These are phyloP conservation scores for Ferrisia virgata DNA, from an alignment of 2,888 invertebrate genomes.

Conservation along the genomic window DNA sequence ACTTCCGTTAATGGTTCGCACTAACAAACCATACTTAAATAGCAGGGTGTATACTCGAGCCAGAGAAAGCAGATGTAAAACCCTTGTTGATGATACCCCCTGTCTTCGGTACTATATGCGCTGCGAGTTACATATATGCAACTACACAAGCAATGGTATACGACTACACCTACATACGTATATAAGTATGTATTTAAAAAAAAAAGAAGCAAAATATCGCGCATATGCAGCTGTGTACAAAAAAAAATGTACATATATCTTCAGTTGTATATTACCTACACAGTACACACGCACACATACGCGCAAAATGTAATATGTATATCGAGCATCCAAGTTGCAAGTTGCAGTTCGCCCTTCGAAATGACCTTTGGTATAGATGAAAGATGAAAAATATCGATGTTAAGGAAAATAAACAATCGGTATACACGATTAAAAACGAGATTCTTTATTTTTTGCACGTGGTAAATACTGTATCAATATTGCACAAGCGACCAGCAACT, in stretches of 20 bases:
- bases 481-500: background rate
- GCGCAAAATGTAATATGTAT: background rate
- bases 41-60: background rate
- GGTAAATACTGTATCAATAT: background rate
- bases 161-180: too few relatives aligned
- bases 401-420: background rate
- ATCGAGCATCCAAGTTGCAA: background rate
- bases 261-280: too few relatives aligned
- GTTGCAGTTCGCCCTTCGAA: background rate
- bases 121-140: background rate
- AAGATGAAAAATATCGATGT: background rate
- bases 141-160: too few relatives aligned
- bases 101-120: background rate
- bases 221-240: too few relatives aligned
- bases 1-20: background rate
- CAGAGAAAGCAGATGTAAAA: constrained; percentile 11
- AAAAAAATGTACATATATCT: too few relatives aligned
- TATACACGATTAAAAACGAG: background rate
- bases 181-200: background rate
- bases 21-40: background rate
- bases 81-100: background rate
- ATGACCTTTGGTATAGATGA: background rate
- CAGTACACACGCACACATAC: background rate
- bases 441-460: background rate
- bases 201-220: background rate